These are phyloP conservation scores for Cheilinus undulatus DNA, from an alignment of 2,113 vertebrate species.

Conservation along the genomic window DNA sequence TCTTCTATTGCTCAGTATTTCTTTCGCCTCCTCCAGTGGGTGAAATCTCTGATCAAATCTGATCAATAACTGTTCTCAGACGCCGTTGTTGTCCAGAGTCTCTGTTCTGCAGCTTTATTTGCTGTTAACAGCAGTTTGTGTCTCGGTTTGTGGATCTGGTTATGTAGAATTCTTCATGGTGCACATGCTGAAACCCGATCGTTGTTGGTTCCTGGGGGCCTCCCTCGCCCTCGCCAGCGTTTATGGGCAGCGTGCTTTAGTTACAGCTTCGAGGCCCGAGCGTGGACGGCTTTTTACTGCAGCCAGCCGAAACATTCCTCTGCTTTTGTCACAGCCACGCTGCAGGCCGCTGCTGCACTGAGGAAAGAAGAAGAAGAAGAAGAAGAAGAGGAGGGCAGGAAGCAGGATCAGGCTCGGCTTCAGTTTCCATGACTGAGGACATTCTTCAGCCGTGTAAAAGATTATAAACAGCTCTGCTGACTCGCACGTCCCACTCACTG, in stretches of 20 bases:
- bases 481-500: background rate
- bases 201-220: slow-evolving; percentile 76
- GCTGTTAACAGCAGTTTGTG: slow-evolving; percentile 47
- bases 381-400: slow-evolving; percentile 48
- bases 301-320: slow-evolving; percentile 82
- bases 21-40: too few relatives aligned
- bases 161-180: slow-evolving; percentile 76
- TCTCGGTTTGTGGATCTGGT: slow-evolving; percentile 49
- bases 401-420: slow-evolving; percentile 53
- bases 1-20: too few relatives aligned
- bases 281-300: slow-evolving; percentile 71
- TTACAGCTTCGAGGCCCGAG: slow-evolving; percentile 43
- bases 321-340: slow-evolving; percentile 86
- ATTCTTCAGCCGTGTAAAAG: slow-evolving; percentile 34
- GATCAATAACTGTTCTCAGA: too few relatives aligned
- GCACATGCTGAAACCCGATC: slow-evolving; percentile 83
- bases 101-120: slow-evolving; percentile 37
- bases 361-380: slow-evolving; percentile 54
- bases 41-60: too few relatives aligned
- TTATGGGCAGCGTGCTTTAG: slow-evolving; percentile 78
- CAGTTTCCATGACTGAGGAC: slow-evolving; percentile 53
- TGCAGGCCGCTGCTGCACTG: slow-evolving; percentile 68
- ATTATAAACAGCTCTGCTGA: slow-evolving; percentile 50
- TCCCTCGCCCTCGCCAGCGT: slow-evolving; percentile 69
- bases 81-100: too few relatives aligned